Percentiles rank a stretch among this genome's conserved stretches.
phyloP scores from a whole-genome alignment of 1,140 invertebrate genomes.

The Pachyrhynchus sulphureomaculatus region DNA sequence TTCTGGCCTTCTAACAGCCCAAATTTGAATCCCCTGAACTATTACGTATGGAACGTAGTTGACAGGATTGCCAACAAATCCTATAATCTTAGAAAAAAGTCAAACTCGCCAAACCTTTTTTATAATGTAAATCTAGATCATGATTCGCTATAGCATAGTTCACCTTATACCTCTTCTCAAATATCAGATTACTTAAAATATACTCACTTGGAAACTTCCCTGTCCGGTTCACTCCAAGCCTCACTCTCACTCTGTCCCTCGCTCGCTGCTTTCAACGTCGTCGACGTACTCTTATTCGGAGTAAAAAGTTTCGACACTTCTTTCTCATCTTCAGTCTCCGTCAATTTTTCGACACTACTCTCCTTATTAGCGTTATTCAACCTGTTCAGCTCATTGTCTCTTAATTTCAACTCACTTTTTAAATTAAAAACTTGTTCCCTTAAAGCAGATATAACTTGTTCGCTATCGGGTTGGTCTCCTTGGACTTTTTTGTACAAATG shows the following conservation, averaged over 20 bases:
- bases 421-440: constrained; percentile 50
- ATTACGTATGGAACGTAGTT: too few species aligned
- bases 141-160: too few species aligned
- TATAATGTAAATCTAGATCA: too few species aligned
- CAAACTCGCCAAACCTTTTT: too few species aligned
- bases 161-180: too few species aligned
- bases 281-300: constrained; percentile 28
- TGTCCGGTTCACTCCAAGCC: constrained; percentile 82
- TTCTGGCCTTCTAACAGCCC: too few species aligned
- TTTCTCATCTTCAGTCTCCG: constrained; percentile 1
- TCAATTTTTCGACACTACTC: constrained; percentile 9
- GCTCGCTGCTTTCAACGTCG: constrained; percentile 36
- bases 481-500: constrained; percentile 46
- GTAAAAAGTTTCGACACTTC: not conserved
- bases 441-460: constrained; percentile 45
- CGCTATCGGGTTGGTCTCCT: constrained; percentile 34
- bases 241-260: constrained; percentile 65
- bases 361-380: constrained; percentile 33
- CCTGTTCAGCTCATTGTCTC: constrained; percentile 53
- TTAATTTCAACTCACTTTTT: constrained; percentile 52
- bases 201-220: constrained; percentile 66
- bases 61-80: too few species aligned
- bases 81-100: too few species aligned
- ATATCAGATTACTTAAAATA: too few species aligned
- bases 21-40: too few species aligned